Conservation (phyloP, 1,140 invertebrate genomes). For the Sinonovacula constricta region DNA sequence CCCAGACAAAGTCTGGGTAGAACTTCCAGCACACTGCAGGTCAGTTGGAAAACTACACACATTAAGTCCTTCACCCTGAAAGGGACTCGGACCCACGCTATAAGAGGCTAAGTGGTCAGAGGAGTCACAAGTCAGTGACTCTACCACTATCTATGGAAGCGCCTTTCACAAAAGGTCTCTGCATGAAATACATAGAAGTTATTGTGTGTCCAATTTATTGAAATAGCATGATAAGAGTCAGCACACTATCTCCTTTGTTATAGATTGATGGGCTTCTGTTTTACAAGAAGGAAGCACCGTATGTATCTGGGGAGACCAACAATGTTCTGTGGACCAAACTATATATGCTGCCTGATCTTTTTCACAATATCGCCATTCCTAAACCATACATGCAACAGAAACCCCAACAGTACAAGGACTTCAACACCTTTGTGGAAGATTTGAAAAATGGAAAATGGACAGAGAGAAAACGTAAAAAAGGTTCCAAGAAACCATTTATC, state of each 20-base stretch:
- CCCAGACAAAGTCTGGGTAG: no score
- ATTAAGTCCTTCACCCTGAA: no score
- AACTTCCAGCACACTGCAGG: no score
- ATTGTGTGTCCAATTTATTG: background rate
- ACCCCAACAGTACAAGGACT: conserved; percentile 36
- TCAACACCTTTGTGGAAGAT: conserved; percentile 46
- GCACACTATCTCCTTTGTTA: background rate
- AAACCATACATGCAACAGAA: conserved; percentile 37
- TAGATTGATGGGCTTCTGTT: conserved; percentile 60
- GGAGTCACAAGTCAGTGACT: no score
- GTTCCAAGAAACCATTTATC: conserved; percentile 18
- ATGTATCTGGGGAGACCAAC: conserved; percentile 42
- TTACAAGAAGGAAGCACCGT: conserved; percentile 51
- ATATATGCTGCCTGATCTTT: conserved; percentile 56
- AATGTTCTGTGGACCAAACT: conserved; percentile 55
- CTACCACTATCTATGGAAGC: background rate
- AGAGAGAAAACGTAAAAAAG: conserved; percentile 34
- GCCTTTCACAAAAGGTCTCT: background rate
- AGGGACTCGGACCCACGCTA: no score
- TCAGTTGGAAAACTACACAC: no score
- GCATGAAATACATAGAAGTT: background rate
- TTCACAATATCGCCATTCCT: conserved; percentile 33
- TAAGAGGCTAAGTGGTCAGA: no score
- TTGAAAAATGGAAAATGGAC: conserved; percentile 40
- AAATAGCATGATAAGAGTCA: background rate